Evolutionary conservation across 2,888 invertebrate genomes (phyloP).

Genomic region (Ceraclea dissimilis): DNA sequence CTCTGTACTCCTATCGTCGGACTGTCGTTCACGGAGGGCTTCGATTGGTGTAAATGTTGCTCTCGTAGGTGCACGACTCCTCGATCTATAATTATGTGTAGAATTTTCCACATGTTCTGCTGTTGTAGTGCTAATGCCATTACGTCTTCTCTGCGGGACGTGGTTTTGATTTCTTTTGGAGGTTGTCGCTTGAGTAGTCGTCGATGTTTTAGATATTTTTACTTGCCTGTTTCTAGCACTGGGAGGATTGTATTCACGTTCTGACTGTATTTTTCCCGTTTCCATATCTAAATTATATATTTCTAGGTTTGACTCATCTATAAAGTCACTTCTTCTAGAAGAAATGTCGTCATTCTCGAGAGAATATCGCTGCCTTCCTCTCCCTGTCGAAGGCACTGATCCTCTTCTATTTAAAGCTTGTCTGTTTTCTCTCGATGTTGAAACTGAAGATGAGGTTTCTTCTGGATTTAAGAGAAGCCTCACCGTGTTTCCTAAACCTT

Average conservation of each 20-base stretch:
- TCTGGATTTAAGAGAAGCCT: neutral
- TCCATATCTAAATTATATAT: slow-evolving; percentile 29
- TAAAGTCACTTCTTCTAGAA: slow-evolving; percentile 6
- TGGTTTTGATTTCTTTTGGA: slow-evolving; percentile 2
- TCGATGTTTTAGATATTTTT: neutral
- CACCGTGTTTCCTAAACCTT: slow-evolving; percentile 15
- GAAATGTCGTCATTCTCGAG: slow-evolving; percentile 28
- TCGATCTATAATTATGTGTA: slow-evolving; percentile 30
- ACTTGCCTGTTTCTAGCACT: neutral
- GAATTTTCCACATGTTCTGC: slow-evolving; percentile 31
- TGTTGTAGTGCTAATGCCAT: slow-evolving; percentile 26
- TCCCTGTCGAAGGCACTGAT: neutral
- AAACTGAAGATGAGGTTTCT: neutral
- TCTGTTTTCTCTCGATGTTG: slow-evolving; percentile 16
- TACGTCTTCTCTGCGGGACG: slow-evolving; percentile 27
- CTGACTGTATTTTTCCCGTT: slow-evolving; percentile 16
- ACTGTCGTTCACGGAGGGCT: slow-evolving; percentile 19
- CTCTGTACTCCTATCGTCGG: slow-evolving; percentile 7
- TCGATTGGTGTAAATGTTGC: slow-evolving; percentile 14
- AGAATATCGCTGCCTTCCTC: slow-evolving; percentile 15
- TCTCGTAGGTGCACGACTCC: slow-evolving; percentile 30
- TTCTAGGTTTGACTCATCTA: slow-evolving; percentile 36
- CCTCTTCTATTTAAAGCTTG: neutral
- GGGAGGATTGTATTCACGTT: slow-evolving; percentile 7
- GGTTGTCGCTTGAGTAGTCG: neutral